phyloP scores from a whole-genome alignment of 2,888 invertebrate genomes.

The Orgyia antiqua region DNA sequence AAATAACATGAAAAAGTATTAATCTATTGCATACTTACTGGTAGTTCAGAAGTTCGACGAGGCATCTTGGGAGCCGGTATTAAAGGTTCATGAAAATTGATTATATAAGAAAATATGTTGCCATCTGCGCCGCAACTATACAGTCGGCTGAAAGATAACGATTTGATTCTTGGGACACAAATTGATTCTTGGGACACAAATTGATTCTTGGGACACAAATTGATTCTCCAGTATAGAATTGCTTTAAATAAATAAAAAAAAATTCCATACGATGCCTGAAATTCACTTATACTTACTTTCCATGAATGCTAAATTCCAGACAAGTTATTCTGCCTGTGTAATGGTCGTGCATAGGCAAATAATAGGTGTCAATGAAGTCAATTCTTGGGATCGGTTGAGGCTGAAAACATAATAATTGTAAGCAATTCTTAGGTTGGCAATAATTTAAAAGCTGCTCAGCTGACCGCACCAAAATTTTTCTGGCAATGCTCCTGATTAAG shows the following conservation, averaged over 20 bases:
- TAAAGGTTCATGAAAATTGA: constrained; percentile 63
- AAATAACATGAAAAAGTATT: too few relatives aligned
- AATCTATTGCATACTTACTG: constrained; percentile 43
- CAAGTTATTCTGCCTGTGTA: constrained; percentile 82
- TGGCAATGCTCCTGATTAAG: too few relatives aligned
- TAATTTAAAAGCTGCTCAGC: too few relatives aligned
- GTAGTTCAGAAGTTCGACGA: constrained; percentile 16
- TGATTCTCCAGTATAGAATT: too few relatives aligned
- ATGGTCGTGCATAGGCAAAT: constrained; percentile 86
- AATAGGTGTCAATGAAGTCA: constrained; percentile 79
- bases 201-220: too few relatives aligned
- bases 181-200: too few relatives aligned
- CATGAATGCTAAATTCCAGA: constrained; percentile 80
- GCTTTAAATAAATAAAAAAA: too few relatives aligned
- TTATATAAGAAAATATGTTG: constrained; percentile 84
- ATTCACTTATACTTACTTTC: constrained; percentile 65
- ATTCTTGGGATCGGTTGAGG: constrained; percentile 59
- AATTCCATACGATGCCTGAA: too few relatives aligned
- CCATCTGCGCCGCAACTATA: constrained; percentile 85
- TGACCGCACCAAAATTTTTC: too few relatives aligned
- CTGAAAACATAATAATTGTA: constrained; percentile 39
- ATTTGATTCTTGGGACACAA: too few relatives aligned
- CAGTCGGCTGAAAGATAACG: constrained; percentile 47
- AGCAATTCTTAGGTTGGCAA: too few relatives aligned
- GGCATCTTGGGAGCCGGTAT: constrained; percentile 25